These are phyloP conservation scores for Bradypodion pumilum DNA, from an alignment of 2,797 vertebrate genomes.

Conservation along the genomic window DNA sequence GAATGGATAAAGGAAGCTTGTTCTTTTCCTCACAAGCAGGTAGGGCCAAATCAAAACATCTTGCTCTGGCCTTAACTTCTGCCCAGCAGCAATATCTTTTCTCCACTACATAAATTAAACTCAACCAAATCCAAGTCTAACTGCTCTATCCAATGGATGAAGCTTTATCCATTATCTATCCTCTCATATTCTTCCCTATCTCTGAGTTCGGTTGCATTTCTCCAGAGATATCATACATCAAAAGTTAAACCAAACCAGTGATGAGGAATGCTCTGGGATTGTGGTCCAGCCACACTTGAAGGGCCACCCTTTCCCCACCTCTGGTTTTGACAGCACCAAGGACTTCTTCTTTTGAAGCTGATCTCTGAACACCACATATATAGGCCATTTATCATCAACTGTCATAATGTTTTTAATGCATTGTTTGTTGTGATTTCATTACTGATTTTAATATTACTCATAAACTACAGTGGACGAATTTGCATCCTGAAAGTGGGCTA, in stretches of 20 bases:
- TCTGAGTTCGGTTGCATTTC: background rate
- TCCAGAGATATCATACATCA: background rate
- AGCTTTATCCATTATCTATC: background rate
- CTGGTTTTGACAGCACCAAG: background rate
- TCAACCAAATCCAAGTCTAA: background rate
- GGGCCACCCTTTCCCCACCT: background rate
- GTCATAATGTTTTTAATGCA: background rate
- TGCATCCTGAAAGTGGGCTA: background rate
- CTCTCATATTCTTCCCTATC: background rate
- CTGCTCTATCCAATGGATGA: background rate
- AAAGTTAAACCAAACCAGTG: background rate
- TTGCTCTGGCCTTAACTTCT: background rate
- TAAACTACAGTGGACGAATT: background rate
- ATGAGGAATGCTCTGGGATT: background rate
- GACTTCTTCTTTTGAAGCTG: no score
- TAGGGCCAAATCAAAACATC: background rate
- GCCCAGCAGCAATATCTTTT: background rate
- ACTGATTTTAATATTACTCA: background rate
- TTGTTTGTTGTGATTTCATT: background rate
- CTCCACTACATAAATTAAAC: background rate
- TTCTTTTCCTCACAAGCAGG: background rate
- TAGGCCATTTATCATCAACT: background rate
- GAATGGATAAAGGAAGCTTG: background rate
- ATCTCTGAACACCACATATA: background rate
- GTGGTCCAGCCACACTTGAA: background rate